Base-by-base conservation (phyloP, 1,140 invertebrate species). In the Ectropis grisescens region DNA sequence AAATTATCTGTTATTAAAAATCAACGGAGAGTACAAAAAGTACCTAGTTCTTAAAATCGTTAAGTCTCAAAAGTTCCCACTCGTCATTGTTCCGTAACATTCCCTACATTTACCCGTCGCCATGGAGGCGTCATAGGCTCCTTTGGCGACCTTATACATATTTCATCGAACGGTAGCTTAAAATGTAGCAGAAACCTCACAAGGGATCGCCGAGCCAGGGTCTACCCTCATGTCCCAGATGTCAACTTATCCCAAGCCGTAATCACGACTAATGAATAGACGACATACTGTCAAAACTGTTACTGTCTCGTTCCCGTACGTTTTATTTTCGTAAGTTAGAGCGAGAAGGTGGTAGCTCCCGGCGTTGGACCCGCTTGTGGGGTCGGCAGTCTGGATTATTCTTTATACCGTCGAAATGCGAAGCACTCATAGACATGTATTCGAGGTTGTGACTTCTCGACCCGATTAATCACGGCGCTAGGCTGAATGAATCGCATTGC, bases 191-290 rank as follows among this genome's bases (percentile, higher is more conserved):
- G 58, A 8, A 19, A 64, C 53, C 62, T 69, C 67, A 59, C 58
- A 67, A 68, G 68, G 69, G 60, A 71, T 71, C 65, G 50, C 54
- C 55, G 53, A 47, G 53, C 41, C n/a, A n/a, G 41, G 36, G 50
- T 59, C 43, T 43, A 41, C 49, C 44, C 45, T 38, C 28, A 37
- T 37, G 59, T 69, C 67, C 68, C 65, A 60, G 60, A 69, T 79
- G 72, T 75, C 70, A 72, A 74, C 74, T 74, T 67, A 74, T 71
- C 69, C 65, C 64, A 49, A 34, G 37, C 48, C 54, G 55, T 71
- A 19, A 70, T 72, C 68, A 65, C 70, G 50, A 70, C 75, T 80
- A 80, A 80, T 80, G 75, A 80, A 80, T 76, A 75, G 75, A 56
- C 58, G 66, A 45, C 58, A 58, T 34, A 37, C 54, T 59, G 49